These are phyloP conservation scores for Ptychoptera contaminata DNA, from an alignment of 2,888 invertebrate species.

Conservation along the genomic window DNA sequence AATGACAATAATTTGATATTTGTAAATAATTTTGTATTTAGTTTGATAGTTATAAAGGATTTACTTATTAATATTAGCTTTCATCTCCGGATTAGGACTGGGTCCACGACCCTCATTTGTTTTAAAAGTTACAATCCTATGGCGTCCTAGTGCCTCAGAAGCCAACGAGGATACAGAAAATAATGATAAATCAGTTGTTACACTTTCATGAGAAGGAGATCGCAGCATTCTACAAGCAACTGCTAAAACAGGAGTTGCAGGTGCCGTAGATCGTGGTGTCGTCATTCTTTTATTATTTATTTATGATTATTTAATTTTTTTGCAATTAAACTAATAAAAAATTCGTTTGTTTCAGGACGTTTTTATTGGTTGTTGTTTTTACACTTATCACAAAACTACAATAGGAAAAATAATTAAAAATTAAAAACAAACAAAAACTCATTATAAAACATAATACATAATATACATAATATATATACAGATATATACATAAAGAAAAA, in stretches of 20 bases:
- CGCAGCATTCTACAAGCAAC: conserved; percentile 48
- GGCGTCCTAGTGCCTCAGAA: conserved; percentile 32
- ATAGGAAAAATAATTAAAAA: no score
- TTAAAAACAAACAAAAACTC: no score
- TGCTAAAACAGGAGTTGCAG: conserved; percentile 21
- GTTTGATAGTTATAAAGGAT: conserved; percentile 6
- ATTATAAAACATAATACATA: no score
- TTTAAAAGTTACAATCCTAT: conserved; percentile 34
- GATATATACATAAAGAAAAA: no score
- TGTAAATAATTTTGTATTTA: neutral
- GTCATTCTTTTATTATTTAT: conserved; percentile 9
- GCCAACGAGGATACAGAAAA: conserved; percentile 59
- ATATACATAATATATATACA: no score
- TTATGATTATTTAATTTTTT: conserved; percentile 1
- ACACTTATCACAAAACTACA: no score
- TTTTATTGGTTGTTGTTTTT: no score
- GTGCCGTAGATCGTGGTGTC: conserved; percentile 14
- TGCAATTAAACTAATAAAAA: neutral
- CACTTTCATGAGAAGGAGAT: conserved; percentile 71
- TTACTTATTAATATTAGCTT: conserved; percentile 14
- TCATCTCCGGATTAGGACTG: conserved; percentile 55
- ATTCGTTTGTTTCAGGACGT: no score
- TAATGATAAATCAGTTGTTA: conserved; percentile 65
- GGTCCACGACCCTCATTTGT: conserved; percentile 38
- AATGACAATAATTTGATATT: neutral